These are phyloP conservation scores for Camarhynchus parvulus DNA, from an alignment of 2,113 vertebrate genomes.

Conservation along the genomic window DNA sequence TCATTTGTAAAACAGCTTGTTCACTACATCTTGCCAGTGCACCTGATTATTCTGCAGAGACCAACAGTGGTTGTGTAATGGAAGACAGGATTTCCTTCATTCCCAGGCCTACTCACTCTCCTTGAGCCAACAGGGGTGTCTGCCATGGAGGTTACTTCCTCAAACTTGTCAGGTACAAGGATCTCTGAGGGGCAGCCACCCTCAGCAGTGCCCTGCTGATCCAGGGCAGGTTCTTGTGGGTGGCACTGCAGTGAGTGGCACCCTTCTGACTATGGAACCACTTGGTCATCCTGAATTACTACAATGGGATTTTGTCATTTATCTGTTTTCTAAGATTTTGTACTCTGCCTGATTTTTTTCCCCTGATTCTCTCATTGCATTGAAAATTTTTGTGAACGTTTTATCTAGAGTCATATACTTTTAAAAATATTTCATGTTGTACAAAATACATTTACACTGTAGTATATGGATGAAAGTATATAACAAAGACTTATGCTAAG, in stretches of 20 bases:
- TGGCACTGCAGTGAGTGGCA: not conserved
- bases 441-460: slow-evolving; percentile 15
- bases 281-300: not conserved
- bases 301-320: not conserved
- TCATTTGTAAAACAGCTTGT: not conserved
- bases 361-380: not conserved
- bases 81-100: slow-evolving; percentile 6
- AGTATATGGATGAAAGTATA: not conserved
- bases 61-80: not conserved
- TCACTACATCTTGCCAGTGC: not conserved
- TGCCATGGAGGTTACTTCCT: not conserved
- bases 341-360: not conserved
- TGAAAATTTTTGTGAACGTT: not conserved
- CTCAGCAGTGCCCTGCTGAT: not conserved
- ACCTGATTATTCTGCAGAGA: not conserved
- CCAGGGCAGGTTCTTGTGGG: not conserved
- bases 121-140: not conserved
- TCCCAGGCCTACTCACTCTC: not conserved
- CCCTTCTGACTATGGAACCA: not conserved
- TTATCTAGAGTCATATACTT: slow-evolving; percentile 7
- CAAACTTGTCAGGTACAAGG: not conserved
- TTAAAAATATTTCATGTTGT: not conserved
- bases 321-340: slow-evolving; percentile 1
- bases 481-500: not conserved
- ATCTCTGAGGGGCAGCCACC: not conserved